A percentile compares a stretch with the other conserved stretches of the same genome.
phyloP scores from a whole-genome alignment of 2,888 invertebrate genomes.

The Rapana venosa region DNA sequence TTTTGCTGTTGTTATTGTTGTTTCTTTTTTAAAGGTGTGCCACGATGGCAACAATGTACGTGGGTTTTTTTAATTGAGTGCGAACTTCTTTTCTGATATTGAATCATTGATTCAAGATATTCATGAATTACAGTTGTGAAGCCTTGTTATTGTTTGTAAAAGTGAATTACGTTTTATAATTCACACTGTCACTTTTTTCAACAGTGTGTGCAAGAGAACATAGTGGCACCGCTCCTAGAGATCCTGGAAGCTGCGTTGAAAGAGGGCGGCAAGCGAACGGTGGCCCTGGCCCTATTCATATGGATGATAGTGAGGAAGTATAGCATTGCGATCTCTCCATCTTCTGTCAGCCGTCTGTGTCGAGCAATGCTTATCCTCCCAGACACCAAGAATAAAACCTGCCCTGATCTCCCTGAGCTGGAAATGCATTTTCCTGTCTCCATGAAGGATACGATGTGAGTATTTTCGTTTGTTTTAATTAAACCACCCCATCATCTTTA shows the following conservation, averaged over 20 bases:
- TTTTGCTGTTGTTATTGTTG: too few species aligned
- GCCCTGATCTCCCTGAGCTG: conserved; percentile 3
- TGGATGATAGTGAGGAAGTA: background rate
- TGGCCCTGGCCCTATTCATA: background rate
- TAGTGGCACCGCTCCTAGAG: background rate
- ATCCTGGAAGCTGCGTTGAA: background rate
- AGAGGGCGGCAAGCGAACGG: background rate
- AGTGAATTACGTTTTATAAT: too few species aligned
- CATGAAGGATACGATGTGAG: background rate
- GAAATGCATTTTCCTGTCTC: background rate
- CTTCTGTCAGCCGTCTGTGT: background rate
- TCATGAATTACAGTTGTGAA: too few species aligned
- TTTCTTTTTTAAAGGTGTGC: too few species aligned
- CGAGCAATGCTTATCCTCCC: conserved; percentile 3
- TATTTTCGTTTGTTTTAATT: too few species aligned
- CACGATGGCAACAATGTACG: too few species aligned
- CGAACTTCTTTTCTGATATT: too few species aligned
- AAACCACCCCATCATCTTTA: too few species aligned
- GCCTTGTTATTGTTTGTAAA: too few species aligned
- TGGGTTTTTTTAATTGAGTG: too few species aligned
- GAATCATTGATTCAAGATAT: too few species aligned
- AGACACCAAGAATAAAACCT: background rate
- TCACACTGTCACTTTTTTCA: too few species aligned
- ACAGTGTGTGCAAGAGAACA: background rate
- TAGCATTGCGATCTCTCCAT: background rate